Conservation (phyloP, 2,797 vertebrate species). For the Lophius americanus region DNA sequence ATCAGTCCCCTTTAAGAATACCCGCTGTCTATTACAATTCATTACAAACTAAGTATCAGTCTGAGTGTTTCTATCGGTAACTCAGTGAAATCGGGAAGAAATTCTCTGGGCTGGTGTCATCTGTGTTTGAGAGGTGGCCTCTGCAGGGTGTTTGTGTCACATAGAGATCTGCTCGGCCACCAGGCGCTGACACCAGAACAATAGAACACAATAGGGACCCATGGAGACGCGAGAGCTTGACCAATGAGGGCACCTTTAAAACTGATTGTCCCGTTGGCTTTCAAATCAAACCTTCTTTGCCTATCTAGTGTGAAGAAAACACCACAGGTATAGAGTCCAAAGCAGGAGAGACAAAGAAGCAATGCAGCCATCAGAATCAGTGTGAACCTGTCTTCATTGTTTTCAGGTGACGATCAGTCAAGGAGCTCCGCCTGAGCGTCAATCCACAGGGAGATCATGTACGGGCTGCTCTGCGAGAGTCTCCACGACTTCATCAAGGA, state of each 20-base stretch:
- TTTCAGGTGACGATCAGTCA: not conserved
- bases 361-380: constrained; percentile 42
- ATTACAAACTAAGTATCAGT: not conserved
- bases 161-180: constrained; percentile 57
- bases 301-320: constrained; percentile 23
- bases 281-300: constrained; percentile 56
- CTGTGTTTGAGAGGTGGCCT: constrained; percentile 69
- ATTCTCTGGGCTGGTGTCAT: constrained; percentile 55
- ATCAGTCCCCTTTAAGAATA: not conserved
- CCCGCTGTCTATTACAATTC: not conserved
- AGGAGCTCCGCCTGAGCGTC: constrained; percentile 46
- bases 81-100: not conserved
- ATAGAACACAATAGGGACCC: constrained; percentile 68
- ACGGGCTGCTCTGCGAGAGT: constrained; percentile 84
- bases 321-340: constrained; percentile 34
- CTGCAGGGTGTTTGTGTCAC: constrained; percentile 71
- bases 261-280: constrained; percentile 46
- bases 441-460: constrained; percentile 67
- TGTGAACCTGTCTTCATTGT: constrained; percentile 39
- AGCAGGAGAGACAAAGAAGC: constrained; percentile 42
- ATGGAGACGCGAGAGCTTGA: constrained; percentile 46
- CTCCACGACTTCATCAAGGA: constrained; percentile 85
- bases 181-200: constrained; percentile 76
- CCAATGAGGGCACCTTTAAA: constrained; percentile 66
- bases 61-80: not conserved